A percentile compares a stretch with the other conserved stretches of the same genome.
These are phyloP conservation scores for Galeopterus variegatus DNA, from an alignment of 2,113 vertebrate species.

Conservation along the genomic window DNA sequence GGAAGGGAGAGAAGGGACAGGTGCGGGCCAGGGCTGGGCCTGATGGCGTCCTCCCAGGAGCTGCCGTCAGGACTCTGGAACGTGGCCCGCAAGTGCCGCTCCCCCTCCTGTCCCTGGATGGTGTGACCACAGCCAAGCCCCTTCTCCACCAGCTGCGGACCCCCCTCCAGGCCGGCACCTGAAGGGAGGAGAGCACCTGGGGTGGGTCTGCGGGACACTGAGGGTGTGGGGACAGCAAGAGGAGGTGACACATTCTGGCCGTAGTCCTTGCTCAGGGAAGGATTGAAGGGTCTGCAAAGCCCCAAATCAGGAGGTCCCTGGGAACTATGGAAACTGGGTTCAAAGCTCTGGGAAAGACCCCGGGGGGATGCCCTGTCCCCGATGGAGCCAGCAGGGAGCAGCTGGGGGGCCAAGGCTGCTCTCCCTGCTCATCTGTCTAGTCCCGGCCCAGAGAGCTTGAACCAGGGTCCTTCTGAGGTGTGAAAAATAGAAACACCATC, in stretches of 20 bases:
- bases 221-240: neutral
- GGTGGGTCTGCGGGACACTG: neutral
- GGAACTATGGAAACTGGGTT: neutral
- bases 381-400: neutral
- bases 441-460: neutral
- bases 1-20: rapidly evolving
- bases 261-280: too few relatives aligned
- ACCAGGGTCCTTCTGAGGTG: rapidly evolving
- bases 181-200: neutral
- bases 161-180: too few relatives aligned
- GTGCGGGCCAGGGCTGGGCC: too few relatives aligned
- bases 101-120: too few relatives aligned
- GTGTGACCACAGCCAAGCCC: neutral
- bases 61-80: neutral
- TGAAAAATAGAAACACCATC: rapidly evolving
- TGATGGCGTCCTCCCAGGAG: rapidly evolving
- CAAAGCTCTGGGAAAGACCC: neutral
- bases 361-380: neutral
- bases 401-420: neutral
- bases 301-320: neutral
- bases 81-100: too few relatives aligned
- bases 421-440: rapidly evolving
- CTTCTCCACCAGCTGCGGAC: rapidly evolving
- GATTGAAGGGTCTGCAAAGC: too few relatives aligned
- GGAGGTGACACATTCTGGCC: neutral